Percentiles rank a stretch among this genome's conserved stretches.
Conservation (phyloP, 2,113 vertebrate genomes). For the Lota lota region DNA sequence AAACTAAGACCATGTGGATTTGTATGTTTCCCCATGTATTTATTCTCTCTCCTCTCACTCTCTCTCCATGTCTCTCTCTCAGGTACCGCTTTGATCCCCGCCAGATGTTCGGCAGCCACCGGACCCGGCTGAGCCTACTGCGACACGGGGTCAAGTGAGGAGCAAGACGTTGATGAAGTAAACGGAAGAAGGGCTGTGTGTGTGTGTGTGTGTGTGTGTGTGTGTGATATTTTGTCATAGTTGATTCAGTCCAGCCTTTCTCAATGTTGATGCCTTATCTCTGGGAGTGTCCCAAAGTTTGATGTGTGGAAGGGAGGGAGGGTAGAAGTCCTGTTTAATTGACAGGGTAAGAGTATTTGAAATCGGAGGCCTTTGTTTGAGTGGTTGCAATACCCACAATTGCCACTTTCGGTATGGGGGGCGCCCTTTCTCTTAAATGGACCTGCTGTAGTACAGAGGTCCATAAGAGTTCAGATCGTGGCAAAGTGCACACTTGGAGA, state of each 20-base stretch:
- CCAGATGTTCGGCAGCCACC: conserved; percentile 65
- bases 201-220: neutral
- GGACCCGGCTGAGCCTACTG: conserved; percentile 40
- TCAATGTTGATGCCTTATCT: conserved; percentile 50
- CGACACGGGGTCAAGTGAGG: conserved; percentile 54
- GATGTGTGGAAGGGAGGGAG: conserved; percentile 4
- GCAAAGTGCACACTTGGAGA: no score
- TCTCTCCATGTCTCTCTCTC: conserved; percentile 1
- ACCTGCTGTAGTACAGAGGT: no score
- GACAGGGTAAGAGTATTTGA: conserved; percentile 21
- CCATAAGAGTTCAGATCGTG: no score
- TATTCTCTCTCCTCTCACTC: neutral
- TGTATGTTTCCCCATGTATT: no score
- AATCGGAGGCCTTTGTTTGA: conserved; percentile 27
- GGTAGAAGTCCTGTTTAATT: neutral
- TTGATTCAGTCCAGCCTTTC: conserved; percentile 19
- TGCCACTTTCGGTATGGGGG: no score
- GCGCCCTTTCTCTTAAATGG: no score
- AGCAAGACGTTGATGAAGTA: neutral
- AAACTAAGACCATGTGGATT: no score
- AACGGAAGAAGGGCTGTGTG: conserved; percentile 25
- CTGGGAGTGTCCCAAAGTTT: conserved; percentile 15
- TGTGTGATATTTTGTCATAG: no score
- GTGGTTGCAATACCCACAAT: no score
- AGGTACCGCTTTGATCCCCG: conserved; percentile 74